Percentiles rank a stretch among this genome's conserved stretches.
Conservation (phyloP, 2,797 vertebrate species). For the Acanthis flammea region DNA sequence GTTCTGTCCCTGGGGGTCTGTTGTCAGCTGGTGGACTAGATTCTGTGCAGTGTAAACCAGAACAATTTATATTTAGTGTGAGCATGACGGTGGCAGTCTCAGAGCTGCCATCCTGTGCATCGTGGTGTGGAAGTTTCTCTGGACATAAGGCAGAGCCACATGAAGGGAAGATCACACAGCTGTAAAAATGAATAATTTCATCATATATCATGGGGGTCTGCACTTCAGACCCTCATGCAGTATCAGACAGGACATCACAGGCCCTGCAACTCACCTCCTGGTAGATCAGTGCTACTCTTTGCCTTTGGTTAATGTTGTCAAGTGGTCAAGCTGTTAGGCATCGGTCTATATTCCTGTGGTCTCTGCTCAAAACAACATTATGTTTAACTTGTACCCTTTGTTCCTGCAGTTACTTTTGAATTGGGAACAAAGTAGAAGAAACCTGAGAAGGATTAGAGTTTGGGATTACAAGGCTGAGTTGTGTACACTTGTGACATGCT, state of each 20-base stretch:
- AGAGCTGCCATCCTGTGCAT: neutral
- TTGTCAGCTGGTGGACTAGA: neutral
- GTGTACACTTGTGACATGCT: fast-evolving
- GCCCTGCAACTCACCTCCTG: neutral
- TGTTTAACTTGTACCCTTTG: neutral
- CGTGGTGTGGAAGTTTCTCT: neutral
- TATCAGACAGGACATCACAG: neutral
- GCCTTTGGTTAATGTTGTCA: neutral
- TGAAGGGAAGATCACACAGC: neutral
- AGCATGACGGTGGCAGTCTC: neutral
- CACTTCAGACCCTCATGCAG: neutral
- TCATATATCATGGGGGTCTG: neutral
- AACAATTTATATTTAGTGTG: neutral
- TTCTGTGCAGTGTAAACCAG: neutral
- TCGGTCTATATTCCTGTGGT: neutral
- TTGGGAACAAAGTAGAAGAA: neutral
- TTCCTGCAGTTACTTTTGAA: neutral
- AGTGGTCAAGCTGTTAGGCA: neutral
- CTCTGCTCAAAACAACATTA: neutral
- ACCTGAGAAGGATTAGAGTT: neutral
- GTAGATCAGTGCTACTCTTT: neutral
- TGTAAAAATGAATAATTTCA: neutral
- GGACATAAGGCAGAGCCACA: neutral
- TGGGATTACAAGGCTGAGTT: neutral
- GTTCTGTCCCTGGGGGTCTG: neutral